A percentile compares a stretch with the other conserved stretches of the same genome.
These are phyloP conservation scores for Piscicola geometra DNA, from an alignment of 2,888 invertebrate species.

Conservation along the genomic window DNA sequence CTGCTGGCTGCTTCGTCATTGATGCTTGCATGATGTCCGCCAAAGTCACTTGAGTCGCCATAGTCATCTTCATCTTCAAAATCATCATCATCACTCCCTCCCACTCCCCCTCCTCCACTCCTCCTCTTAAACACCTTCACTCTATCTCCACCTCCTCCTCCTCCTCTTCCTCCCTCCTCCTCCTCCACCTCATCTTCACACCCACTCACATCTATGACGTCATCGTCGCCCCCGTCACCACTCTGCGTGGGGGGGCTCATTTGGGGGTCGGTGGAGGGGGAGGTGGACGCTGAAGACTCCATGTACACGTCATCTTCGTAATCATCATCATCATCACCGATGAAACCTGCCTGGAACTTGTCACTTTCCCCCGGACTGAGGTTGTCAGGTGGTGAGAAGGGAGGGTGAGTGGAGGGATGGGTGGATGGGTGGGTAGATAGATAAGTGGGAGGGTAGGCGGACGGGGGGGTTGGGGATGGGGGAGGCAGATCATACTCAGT, in stretches of 20 bases:
- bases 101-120: not conserved
- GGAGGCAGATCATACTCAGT: constrained; percentile 11
- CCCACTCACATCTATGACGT: constrained; percentile 4
- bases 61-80: not conserved
- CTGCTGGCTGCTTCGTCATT: not conserved
- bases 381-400: not conserved
- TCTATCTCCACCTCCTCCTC: not conserved
- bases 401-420: not conserved
- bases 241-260: not conserved
- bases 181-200: constrained; percentile 11
- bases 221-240: constrained; percentile 9
- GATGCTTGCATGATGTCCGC: too few species aligned
- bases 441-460: too few species aligned
- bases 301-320: constrained; percentile 33
- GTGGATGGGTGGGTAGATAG: not conserved
- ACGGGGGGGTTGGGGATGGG: constrained; percentile 10
- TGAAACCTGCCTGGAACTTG: not conserved
- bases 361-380: not conserved
- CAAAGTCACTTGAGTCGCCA: not conserved
- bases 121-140: not conserved
- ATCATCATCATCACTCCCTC: not conserved
- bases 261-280: constrained; percentile 6
- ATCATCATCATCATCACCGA: constrained; percentile 11
- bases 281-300: constrained; percentile 10
- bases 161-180: not conserved